Percentiles rank a stretch among this genome's conserved stretches.
These are phyloP conservation scores for Microtus oregoni DNA, from an alignment of 2,113 vertebrate genomes.

Conservation along the genomic window DNA sequence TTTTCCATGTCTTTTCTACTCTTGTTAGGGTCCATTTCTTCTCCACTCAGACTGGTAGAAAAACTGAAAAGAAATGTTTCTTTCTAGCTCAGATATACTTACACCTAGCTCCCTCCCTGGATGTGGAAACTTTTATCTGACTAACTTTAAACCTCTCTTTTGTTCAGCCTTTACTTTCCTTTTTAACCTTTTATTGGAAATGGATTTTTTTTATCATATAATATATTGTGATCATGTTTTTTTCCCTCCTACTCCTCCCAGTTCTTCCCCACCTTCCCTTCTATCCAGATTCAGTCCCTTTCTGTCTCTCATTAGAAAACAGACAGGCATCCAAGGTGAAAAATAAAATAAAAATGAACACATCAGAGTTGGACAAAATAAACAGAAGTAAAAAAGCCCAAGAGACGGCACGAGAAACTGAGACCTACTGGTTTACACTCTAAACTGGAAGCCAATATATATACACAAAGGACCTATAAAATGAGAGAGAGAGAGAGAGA, in stretches of 20 bases:
- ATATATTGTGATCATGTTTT: not conserved
- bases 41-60: not conserved
- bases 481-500: too few species aligned
- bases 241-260: not conserved
- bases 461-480: not conserved
- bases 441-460: not conserved
- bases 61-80: conserved; percentile 19
- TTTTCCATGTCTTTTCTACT: not conserved
- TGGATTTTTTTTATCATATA: not conserved
- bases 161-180: not conserved
- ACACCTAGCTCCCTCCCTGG: not conserved
- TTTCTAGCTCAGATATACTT: not conserved
- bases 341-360: not conserved
- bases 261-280: not conserved
- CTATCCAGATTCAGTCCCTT: not conserved
- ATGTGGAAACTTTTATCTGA: conserved; percentile 24
- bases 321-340: not conserved
- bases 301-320: not conserved
- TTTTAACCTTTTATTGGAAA: not conserved
- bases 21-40: not conserved
- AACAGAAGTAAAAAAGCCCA: not conserved
- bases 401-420: not conserved
- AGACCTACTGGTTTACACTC: not conserved
- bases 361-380: not conserved
- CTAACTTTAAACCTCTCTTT: conserved; percentile 11